phyloP scores from a whole-genome alignment of 2,113 vertebrate species.

The Pomatorhinus ruficollis region DNA sequence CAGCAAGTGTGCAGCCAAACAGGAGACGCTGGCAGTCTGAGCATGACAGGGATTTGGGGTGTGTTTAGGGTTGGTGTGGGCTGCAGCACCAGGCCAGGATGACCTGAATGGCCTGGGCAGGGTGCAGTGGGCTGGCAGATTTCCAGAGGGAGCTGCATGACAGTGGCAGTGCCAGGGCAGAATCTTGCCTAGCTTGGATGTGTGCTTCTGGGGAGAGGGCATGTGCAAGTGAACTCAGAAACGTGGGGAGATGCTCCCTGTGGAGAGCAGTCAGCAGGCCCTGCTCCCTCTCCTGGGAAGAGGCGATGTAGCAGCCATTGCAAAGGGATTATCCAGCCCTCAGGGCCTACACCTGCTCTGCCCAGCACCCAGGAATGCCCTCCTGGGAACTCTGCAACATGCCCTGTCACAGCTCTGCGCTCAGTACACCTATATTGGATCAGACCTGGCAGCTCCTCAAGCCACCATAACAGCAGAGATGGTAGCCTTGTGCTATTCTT shows the following conservation, averaged over 20 bases:
- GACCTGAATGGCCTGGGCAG: neutral
- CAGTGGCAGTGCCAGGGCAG: neutral
- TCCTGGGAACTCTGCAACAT: neutral
- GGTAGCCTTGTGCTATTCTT: neutral
- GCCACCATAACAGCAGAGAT: neutral
- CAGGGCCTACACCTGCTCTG: neutral
- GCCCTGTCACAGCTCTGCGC: neutral
- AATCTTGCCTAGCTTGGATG: neutral
- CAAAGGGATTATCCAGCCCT: neutral
- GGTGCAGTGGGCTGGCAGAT: neutral
- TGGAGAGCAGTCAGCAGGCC: neutral
- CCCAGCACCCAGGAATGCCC: neutral
- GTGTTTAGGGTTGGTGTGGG: neutral
- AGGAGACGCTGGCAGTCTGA: neutral
- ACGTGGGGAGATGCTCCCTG: neutral
- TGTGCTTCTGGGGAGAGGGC: neutral
- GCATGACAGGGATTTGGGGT: rapidly evolving
- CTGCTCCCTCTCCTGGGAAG: neutral
- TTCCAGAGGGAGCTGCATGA: neutral
- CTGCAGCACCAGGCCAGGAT: neutral
- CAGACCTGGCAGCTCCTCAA: neutral
- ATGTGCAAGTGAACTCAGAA: neutral
- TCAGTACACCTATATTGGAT: neutral
- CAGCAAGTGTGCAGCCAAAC: neutral
- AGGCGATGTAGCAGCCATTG: neutral